phyloP scores from a whole-genome alignment of 2,888 invertebrate genomes.

The Ferrisia virgata region DNA sequence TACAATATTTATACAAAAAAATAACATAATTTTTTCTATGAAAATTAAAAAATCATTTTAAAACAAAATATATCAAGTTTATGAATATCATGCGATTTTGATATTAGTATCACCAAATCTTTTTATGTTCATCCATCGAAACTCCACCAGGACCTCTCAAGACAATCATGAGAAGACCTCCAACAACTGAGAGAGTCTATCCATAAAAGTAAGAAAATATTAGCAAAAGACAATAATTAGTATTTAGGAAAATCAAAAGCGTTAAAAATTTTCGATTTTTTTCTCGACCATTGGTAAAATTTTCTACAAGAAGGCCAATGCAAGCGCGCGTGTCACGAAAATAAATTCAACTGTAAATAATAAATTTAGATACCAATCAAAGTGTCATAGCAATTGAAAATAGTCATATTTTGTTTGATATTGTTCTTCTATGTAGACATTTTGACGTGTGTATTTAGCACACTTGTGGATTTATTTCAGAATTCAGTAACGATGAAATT shows the following conservation, averaged over 20 bases:
- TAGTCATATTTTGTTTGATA: not conserved
- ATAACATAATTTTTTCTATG: not conserved
- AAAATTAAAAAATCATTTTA: not conserved
- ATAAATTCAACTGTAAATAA: too few relatives aligned
- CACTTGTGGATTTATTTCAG: not conserved
- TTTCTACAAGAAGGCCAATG: too few relatives aligned
- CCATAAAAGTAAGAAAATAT: conserved; percentile 52
- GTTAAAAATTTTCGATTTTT: not conserved
- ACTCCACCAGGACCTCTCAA: conserved; percentile 97
- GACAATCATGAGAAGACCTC: conserved; percentile 97
- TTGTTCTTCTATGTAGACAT: not conserved
- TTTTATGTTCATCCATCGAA: conserved; percentile 99
- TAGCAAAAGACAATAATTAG: conserved; percentile 37
- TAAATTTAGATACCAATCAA: too few relatives aligned
- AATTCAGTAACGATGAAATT: not conserved
- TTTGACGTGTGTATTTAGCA: not conserved
- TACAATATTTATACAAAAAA: not conserved
- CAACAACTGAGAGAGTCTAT: conserved; percentile 96
- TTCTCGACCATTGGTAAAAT: too few relatives aligned
- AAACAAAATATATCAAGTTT: not conserved
- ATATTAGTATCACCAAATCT: conserved; percentile 73
- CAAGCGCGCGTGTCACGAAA: too few relatives aligned
- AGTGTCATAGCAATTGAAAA: not conserved
- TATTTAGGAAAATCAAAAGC: not conserved
- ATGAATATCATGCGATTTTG: not conserved